Conservation (phyloP, 2,888 invertebrate genomes). For the Caenorhabditis sp. region DNA sequence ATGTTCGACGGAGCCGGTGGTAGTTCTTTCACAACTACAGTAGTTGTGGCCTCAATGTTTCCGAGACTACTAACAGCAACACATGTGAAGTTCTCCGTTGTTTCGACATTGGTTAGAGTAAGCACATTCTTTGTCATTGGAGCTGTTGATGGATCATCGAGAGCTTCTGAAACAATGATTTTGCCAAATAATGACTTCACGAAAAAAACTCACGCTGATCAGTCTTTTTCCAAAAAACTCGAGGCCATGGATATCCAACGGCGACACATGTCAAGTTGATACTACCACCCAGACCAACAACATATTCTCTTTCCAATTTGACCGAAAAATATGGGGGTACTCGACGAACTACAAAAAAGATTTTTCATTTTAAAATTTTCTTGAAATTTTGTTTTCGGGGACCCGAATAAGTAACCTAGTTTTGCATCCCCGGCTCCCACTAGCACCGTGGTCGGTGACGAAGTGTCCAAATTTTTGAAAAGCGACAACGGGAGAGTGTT, state of each 20-base stretch:
- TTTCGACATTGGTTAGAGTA: slow-evolving; percentile 84
- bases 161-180: slow-evolving; percentile 36
- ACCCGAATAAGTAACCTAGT: background rate
- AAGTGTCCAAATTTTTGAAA: slow-evolving; percentile 43
- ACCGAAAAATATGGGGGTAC: slow-evolving; percentile 95
- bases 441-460: background rate
- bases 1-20: slow-evolving; percentile 90
- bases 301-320: slow-evolving; percentile 83
- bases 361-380: background rate
- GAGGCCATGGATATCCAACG: slow-evolving; percentile 96
- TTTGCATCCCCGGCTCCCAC: background rate
- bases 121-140: slow-evolving; percentile 82
- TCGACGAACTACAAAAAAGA: slow-evolving; percentile 80
- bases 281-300: slow-evolving; percentile 89
- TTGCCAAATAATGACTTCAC: background rate
- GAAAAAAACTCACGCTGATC: slow-evolving; percentile 36
- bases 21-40: slow-evolving; percentile 91
- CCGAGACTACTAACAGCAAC: slow-evolving; percentile 92
- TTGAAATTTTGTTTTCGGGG: background rate
- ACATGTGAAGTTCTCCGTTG: slow-evolving; percentile 93
- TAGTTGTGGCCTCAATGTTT: slow-evolving; percentile 84
- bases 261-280: slow-evolving; percentile 95
- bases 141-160: slow-evolving; percentile 63
- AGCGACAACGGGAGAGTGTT: slow-evolving; percentile 57
- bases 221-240: slow-evolving; percentile 79